Percentiles rank a stretch among this genome's conserved stretches.
phyloP scores from a whole-genome alignment of 2,888 invertebrate species.

The Diogma glabrata region DNA sequence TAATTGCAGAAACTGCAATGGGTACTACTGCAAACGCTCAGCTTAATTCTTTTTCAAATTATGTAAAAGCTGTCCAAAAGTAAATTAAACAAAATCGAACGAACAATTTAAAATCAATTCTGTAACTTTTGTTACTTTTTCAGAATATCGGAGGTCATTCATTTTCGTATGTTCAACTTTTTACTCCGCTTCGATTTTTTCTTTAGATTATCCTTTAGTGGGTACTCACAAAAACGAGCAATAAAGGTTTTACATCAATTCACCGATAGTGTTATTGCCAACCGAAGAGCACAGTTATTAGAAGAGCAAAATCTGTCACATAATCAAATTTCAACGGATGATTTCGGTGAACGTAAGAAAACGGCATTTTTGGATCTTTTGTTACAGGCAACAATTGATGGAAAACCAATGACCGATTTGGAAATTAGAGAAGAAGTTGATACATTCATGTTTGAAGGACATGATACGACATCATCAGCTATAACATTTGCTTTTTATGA shows the following conservation, averaged over 20 bases:
- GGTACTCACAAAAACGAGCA: background rate
- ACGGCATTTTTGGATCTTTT: constrained; percentile 1
- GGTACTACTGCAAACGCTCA: background rate
- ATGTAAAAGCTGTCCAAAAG: background rate
- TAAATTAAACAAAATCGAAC: background rate
- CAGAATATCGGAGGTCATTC: background rate
- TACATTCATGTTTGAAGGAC: constrained; percentile 5
- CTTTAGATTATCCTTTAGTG: background rate
- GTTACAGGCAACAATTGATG: background rate
- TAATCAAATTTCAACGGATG: background rate
- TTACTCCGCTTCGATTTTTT: too few species aligned
- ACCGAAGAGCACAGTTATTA: background rate
- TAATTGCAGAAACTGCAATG: constrained; percentile 5
- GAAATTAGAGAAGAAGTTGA: constrained; percentile 2
- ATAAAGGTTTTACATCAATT: background rate
- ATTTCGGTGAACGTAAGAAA: background rate
- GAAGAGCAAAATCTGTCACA: background rate
- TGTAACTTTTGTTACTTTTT: background rate
- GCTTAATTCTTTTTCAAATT: background rate
- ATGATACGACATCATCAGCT: background rate
- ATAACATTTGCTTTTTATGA: background rate
- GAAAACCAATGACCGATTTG: background rate
- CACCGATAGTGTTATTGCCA: background rate
- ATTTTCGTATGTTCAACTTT: too few species aligned
- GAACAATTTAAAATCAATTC: background rate